These are phyloP conservation scores for Nebria salina DNA, from an alignment of 2,888 invertebrate species.

Conservation along the genomic window DNA sequence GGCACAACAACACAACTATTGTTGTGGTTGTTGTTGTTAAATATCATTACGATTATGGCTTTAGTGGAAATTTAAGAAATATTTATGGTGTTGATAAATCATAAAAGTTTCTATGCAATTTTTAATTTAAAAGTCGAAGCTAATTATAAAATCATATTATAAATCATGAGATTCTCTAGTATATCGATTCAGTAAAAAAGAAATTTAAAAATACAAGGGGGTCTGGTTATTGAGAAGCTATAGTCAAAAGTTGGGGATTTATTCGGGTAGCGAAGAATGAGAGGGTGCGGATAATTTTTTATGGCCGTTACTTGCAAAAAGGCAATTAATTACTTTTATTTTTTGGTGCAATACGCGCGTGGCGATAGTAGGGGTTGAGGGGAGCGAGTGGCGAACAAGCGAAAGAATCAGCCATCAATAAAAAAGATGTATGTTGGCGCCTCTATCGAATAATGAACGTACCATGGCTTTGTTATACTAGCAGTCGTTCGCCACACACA, in stretches of 20 bases:
- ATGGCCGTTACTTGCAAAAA: slow-evolving; percentile 1
- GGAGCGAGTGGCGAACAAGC: background rate
- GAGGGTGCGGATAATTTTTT: background rate
- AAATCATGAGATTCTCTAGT: too few relatives aligned
- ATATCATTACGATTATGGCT: too few relatives aligned
- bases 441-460: background rate
- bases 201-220: background rate
- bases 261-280: background rate
- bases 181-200: background rate
- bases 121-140: too few relatives aligned
- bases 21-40: too few relatives aligned
- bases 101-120: too few relatives aligned
- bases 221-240: background rate
- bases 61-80: too few relatives aligned
- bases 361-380: background rate
- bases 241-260: background rate
- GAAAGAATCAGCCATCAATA: background rate
- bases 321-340: background rate
- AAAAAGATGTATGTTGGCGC: background rate
- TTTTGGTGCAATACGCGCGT: background rate
- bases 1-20: too few relatives aligned
- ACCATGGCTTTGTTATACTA: background rate
- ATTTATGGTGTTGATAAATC: too few relatives aligned
- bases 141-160: too few relatives aligned
- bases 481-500: background rate